A percentile compares a stretch with the other conserved stretches of the same genome.
Evolutionary conservation across 2,113 vertebrate species (phyloP).

Genomic region (Anser brachyrhynchus): DNA sequence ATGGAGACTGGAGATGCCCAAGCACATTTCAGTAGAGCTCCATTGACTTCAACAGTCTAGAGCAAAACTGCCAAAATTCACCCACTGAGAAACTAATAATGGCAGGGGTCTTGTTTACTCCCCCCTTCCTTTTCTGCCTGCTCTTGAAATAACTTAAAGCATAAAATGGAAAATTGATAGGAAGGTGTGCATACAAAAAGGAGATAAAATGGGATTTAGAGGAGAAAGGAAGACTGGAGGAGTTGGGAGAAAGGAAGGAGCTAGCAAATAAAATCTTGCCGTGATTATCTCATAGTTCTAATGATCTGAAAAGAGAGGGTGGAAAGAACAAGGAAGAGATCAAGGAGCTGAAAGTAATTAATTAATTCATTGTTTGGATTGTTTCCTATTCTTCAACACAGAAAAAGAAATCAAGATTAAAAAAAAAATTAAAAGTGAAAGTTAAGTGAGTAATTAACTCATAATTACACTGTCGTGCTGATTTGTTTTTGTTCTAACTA

Average conservation of each 20-base stretch:
- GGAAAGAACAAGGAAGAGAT: conserved; percentile 50
- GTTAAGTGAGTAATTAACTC: conserved; percentile 72
- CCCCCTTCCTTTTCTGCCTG: not conserved
- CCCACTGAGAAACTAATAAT: not conserved
- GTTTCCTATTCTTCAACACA: conserved; percentile 60
- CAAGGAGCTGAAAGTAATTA: conserved; percentile 69
- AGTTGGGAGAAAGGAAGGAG: not conserved
- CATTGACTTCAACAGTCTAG: not conserved
- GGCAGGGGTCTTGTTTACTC: not conserved
- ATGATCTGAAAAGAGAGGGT: conserved; percentile 24
- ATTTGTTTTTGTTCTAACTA: conserved; percentile 61
- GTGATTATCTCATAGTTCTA: conserved; percentile 50
- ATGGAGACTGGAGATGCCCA: not conserved
- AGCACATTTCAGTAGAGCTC: not conserved
- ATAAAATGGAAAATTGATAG: not conserved
- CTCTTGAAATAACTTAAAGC: not conserved
- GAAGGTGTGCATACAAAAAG: not conserved
- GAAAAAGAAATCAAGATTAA: conserved; percentile 64
- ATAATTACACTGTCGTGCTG: conserved; percentile 35
- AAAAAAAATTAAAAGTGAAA: conserved; percentile 66
- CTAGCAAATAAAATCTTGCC: conserved; percentile 30
- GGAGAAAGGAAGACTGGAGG: not conserved
- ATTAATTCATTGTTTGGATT: conserved; percentile 73
- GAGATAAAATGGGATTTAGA: not conserved
- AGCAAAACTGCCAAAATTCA: not conserved